Evolutionary conservation across 2,797 vertebrate genomes (phyloP), one percentile per base, ranked within the genome.

Genomic region (Leuciscus waleckii): DNA sequence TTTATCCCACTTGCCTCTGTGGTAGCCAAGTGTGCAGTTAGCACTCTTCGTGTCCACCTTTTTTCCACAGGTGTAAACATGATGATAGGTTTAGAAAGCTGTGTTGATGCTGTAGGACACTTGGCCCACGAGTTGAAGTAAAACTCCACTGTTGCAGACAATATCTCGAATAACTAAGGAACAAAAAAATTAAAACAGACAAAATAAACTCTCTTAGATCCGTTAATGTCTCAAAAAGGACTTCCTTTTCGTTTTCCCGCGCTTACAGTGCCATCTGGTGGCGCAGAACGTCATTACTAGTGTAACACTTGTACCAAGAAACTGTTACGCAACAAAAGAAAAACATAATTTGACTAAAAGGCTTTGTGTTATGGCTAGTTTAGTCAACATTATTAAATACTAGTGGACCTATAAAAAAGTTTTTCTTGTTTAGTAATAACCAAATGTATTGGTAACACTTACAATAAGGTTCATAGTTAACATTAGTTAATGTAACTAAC

Each of bases 221-320:
- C 43, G 6, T 51, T 51, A 19, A 76, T 76, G 14, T 19, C 43
- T 26, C 7, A 23, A 71, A 73, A 71, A 61, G 19, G 21, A 85
- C 39, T 37, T 63, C 81, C 85, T 89, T 73, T 61, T 37, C 61
- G 43, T 65, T 75, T 85, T 69, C 88, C 67, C 87, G 92, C 91
- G 91, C 67, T 92, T 90, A 93, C 90, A 94, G 92, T 94, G 95
- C 93, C 95, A 94, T 93, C 95, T 95, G 88, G 87, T 94, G 95
- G 95, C 87, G 65, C 82, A 23, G 5, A 29, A 63, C 3, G 19
- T 61, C 21, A 41, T 63, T 61, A 51, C 32, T n/a, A 63, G 41
- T 41, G 14, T 19, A 39, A 32, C 56, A 70, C 49, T 46, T 74
- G 13, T 0, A 71, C 8, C 0, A 16, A 58, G 29, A 83, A 83